These are phyloP conservation scores for Phycodurus eques DNA, from an alignment of 2,113 vertebrate species.

Conservation along the genomic window DNA sequence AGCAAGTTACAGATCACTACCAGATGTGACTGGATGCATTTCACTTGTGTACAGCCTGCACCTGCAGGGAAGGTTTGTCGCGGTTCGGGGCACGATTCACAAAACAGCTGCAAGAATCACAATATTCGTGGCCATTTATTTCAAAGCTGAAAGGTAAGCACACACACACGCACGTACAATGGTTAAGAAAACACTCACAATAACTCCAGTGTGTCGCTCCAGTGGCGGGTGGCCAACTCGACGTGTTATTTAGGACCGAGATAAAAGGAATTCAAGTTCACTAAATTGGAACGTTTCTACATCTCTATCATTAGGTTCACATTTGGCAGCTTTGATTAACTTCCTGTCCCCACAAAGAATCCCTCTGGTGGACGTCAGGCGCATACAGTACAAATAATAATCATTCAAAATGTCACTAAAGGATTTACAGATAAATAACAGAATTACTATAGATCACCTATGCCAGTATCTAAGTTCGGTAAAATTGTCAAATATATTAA, in stretches of 20 bases:
- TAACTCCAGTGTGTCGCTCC: slow-evolving; percentile 11
- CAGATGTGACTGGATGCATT: slow-evolving; percentile 1
- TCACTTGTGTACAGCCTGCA: slow-evolving; percentile 1
- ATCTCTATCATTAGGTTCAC: not conserved
- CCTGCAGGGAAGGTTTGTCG: not conserved
- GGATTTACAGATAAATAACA: slow-evolving; percentile 32
- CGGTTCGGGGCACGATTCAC: not conserved
- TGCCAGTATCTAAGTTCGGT: slow-evolving; percentile 23
- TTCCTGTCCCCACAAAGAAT: not conserved
- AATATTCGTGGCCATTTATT: slow-evolving; percentile 65
- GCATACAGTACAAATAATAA: slow-evolving; percentile 20
- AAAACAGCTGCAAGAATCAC: slow-evolving; percentile 13
- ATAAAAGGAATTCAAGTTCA: slow-evolving; percentile 5
- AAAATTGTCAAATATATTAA: slow-evolving; percentile 23
- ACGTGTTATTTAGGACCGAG: slow-evolving; percentile 8
- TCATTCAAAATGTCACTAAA: slow-evolving; percentile 14
- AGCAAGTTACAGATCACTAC: not conserved
- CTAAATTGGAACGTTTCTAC: not conserved
- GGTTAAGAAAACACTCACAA: slow-evolving; percentile 48
- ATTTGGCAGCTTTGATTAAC: not conserved
- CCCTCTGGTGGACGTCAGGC: not conserved
- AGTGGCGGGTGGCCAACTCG: slow-evolving; percentile 17
- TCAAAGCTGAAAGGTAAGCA: slow-evolving; percentile 51
- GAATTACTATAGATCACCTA: slow-evolving; percentile 31
- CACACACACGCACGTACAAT: slow-evolving; percentile 60